Conservation (phyloP, 2,797 vertebrate genomes). For the Heteromormyrus szaboi region DNA sequence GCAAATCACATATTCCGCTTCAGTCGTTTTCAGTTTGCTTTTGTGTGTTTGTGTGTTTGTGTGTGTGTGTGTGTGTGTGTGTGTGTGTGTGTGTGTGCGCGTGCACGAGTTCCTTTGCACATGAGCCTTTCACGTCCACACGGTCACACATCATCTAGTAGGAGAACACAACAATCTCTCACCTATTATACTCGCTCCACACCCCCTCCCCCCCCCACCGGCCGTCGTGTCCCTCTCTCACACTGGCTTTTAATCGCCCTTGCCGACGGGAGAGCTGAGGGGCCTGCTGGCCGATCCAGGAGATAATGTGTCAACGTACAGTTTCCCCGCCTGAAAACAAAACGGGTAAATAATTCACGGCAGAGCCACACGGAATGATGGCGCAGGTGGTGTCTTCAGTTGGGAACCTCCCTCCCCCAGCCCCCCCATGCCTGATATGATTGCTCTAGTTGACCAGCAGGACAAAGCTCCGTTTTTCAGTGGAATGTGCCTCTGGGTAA, state of each 20-base stretch:
- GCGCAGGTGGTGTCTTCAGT: background rate
- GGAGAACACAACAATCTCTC: constrained; percentile 32
- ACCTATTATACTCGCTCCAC: background rate
- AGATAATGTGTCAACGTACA: background rate
- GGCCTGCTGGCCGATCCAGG: background rate
- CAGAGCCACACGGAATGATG: too few species aligned
- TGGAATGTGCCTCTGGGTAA: background rate
- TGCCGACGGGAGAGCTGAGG: background rate
- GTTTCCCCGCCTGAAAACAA: background rate
- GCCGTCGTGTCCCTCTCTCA: background rate
- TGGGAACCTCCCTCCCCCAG: too few species aligned
- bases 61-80: background rate
- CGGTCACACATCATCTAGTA: constrained; percentile 41
- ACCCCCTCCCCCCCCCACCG: background rate
- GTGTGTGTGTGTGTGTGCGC: background rate
- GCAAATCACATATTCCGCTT: background rate
- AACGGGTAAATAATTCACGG: background rate
- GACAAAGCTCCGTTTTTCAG: background rate
- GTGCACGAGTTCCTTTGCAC: constrained; percentile 8
- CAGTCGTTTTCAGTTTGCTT: background rate
- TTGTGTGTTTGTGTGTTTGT: too few species aligned
- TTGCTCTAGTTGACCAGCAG: background rate
- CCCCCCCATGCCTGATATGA: background rate
- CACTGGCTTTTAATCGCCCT: background rate
- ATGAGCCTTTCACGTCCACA: constrained; percentile 38